Base-by-base conservation (phyloP, 2,888 invertebrate species). In the Clivina fossor region DNA sequence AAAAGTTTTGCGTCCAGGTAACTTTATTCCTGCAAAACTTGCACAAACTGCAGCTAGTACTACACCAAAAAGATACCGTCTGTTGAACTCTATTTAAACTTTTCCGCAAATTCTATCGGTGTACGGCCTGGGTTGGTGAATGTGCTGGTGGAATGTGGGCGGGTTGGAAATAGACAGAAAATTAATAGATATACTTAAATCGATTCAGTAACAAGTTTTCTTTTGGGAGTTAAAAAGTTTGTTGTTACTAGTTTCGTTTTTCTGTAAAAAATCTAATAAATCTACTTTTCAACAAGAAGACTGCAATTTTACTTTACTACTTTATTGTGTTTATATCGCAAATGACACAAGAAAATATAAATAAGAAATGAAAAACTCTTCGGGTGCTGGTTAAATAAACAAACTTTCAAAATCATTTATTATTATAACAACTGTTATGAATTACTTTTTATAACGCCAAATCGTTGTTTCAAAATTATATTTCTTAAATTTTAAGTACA, bases 161-260 rank as follows among this genome's bases (percentile, higher is more conserved):
- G n/a, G n/a, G n/a, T n/a, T 43, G 32, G 30, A 44, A 26, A 44
- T 44, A 44, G 44, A 43, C 43, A 30, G 30, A 44, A 44, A 44
- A 44, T 44, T 44, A 44, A 44, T 44, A 44, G 44, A 44, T 44
- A 44, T 44, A 44, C 44, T 44, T 44, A 44, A 44, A 44, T 44
- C 28, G 44, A 44, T 44, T 44, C 32, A 30, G 44, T 44, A 44
- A 44, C 44, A 44, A 44, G 44, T 44, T 44, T n/a, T 44, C 44
- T 44, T 44, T 19, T 30, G 18, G 44, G n/a, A n/a, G n/a, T n/a
- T n/a, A n/a, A 30, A 44, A 44, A 44, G 18, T 44, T 44, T 44
- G 44, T 20, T 30, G n/a, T 30, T 32, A 44, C 32, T 44, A 16
- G 30, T 44, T 44, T 44, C 32, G 44, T 44, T 44, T 28, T 28